phyloP scores from a whole-genome alignment of 1,140 invertebrate genomes.

The Polypedilum pembai region DNA sequence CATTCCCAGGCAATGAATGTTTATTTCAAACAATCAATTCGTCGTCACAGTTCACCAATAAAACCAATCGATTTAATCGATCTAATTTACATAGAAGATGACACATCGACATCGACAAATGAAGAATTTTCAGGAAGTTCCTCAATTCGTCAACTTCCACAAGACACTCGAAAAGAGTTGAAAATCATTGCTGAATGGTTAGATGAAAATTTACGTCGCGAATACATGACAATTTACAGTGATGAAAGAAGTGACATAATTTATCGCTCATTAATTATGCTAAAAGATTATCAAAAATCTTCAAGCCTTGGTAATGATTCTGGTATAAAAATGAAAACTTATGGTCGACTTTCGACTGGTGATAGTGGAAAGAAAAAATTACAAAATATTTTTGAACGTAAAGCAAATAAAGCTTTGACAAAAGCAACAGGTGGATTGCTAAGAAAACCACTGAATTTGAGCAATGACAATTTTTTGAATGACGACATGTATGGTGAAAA shows the following conservation, averaged over 20 bases:
- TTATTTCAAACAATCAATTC: slow-evolving; percentile 81
- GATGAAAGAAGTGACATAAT: slow-evolving; percentile 68
- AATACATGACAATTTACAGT: slow-evolving; percentile 75
- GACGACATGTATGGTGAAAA: slow-evolving; percentile 61
- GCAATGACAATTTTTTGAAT: slow-evolving; percentile 41
- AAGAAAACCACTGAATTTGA: slow-evolving; percentile 43
- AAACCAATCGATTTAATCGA: slow-evolving; percentile 78
- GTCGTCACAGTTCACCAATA: slow-evolving; percentile 77
- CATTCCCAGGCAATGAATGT: slow-evolving; percentile 53
- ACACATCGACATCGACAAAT: slow-evolving; percentile 45
- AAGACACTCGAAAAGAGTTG: slow-evolving; percentile 52
- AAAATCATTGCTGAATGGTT: slow-evolving; percentile 78
- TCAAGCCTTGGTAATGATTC: slow-evolving; percentile 58
- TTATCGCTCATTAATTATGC: slow-evolving; percentile 62
- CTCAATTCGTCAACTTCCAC: slow-evolving; percentile 41
- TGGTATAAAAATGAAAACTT: slow-evolving; percentile 19
- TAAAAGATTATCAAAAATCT: slow-evolving; percentile 74
- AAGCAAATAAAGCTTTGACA: slow-evolving; percentile 77
- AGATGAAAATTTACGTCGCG: slow-evolving; percentile 65
- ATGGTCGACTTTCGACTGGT: slow-evolving; percentile 18
- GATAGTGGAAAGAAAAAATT: slow-evolving; percentile 5
- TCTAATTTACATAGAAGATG: slow-evolving; percentile 77
- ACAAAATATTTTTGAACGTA: slow-evolving; percentile 61
- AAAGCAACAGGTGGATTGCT: slow-evolving; percentile 65
- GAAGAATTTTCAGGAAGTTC: slow-evolving; percentile 43